Evolutionary conservation across 2,888 invertebrate species (phyloP).

Genomic region (Yponomeuta evonymella): DNA sequence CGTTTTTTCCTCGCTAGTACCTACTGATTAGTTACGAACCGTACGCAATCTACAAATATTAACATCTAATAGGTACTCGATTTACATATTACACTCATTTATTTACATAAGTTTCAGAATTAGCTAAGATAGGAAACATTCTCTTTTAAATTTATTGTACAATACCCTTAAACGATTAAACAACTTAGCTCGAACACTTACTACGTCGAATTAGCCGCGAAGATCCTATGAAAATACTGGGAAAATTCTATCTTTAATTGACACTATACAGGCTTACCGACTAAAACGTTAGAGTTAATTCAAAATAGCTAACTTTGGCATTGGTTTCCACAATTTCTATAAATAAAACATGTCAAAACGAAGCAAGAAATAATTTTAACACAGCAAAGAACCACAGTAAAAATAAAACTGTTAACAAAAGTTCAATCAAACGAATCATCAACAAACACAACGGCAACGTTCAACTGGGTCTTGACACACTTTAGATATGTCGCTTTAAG

Average conservation of each 20-base stretch:
- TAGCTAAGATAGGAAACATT: constrained; percentile 74
- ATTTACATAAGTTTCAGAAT: constrained; percentile 54
- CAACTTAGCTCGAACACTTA: constrained; percentile 59
- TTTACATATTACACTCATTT: constrained; percentile 65
- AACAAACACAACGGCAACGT: constrained; percentile 59
- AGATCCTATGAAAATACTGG: constrained; percentile 70
- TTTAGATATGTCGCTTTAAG: constrained; percentile 64
- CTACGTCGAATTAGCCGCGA: constrained; percentile 57
- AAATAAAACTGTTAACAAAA: constrained; percentile 38
- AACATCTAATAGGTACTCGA: constrained; percentile 71
- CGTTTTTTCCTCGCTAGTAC: constrained; percentile 49
- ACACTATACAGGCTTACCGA: constrained; percentile 72
- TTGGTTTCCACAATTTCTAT: constrained; percentile 69
- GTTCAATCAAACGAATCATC: constrained; percentile 46
- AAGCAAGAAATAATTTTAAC: constrained; percentile 56
- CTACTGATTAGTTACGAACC: constrained; percentile 41
- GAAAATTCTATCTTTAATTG: constrained; percentile 66
- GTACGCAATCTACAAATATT: constrained; percentile 57
- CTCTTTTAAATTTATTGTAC: constrained; percentile 58
- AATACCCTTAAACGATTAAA: constrained; percentile 65
- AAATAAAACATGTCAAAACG: constrained; percentile 70
- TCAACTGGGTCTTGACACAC: constrained; percentile 49
- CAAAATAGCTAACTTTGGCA: constrained; percentile 77
- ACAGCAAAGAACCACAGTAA: constrained; percentile 42
- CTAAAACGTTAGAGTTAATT: constrained; percentile 62